Evolutionary conservation across 1,140 invertebrate genomes (phyloP).

Genomic region (Bombus consobrinus): DNA sequence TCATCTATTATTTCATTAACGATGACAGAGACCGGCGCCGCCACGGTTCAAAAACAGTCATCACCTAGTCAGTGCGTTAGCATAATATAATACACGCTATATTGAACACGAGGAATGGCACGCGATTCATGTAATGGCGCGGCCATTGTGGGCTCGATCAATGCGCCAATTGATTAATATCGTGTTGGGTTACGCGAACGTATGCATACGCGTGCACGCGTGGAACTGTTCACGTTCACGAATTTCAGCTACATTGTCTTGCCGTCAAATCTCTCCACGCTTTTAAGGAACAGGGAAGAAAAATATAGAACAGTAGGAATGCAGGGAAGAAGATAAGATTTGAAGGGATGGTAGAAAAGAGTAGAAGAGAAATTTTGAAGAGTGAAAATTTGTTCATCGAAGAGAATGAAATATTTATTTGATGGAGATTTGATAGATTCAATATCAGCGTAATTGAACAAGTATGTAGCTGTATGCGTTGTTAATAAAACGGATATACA

Average conservation of each 20-base stretch:
- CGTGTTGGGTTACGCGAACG: constrained; percentile 52
- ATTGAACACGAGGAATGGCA: constrained; percentile 23
- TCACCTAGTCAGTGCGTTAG: constrained; percentile 39
- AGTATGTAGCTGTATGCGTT: not conserved
- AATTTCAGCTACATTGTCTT: constrained; percentile 26
- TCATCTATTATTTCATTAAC: constrained; percentile 63
- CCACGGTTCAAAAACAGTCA: constrained; percentile 60
- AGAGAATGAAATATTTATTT: not conserved
- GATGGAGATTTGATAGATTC: not conserved
- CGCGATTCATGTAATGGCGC: constrained; percentile 56
- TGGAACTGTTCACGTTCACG: constrained; percentile 27
- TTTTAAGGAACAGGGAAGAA: not conserved
- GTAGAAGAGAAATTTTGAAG: not conserved
- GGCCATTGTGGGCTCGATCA: constrained; percentile 71
- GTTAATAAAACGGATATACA: not conserved
- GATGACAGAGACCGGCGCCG: constrained; percentile 43
- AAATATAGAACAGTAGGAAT: not conserved
- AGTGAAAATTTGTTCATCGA: not conserved
- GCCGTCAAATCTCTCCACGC: not conserved
- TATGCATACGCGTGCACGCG: constrained; percentile 35
- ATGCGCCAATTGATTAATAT: constrained; percentile 74
- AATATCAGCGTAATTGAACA: not conserved
- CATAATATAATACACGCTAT: constrained; percentile 58
- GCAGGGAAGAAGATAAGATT: not conserved
- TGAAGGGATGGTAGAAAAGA: too few relatives aligned